A percentile compares a stretch with the other conserved stretches of the same genome.
Conservation (phyloP, 37 sponge, comb jelly and placozoan genomes). For the Agelas oroides region DNA sequence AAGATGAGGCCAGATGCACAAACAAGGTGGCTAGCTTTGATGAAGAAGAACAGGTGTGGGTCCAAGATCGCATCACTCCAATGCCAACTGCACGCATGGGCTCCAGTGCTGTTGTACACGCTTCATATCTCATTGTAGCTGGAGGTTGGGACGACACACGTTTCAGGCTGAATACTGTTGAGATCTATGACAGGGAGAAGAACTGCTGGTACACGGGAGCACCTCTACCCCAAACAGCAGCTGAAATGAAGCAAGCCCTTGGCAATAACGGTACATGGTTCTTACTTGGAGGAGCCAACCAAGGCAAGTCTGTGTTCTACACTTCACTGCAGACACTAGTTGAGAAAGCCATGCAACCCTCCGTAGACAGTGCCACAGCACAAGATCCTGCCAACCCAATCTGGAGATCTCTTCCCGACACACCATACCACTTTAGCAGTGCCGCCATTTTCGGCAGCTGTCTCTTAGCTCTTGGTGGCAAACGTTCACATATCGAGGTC, state of each 20-base stretch:
- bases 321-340: slow-evolving; percentile 30
- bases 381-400: background rate
- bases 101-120: background rate
- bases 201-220: slow-evolving; percentile 7
- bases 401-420: background rate
- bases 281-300: slow-evolving; percentile 36
- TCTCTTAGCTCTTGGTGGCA: slow-evolving; percentile 13
- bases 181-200: slow-evolving; percentile 3
- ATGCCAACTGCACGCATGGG: slow-evolving; percentile 21
- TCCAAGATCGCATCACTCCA: background rate
- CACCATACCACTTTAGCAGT: background rate
- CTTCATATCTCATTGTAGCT: slow-evolving; percentile 18
- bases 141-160: slow-evolving; percentile 10
- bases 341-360: background rate
- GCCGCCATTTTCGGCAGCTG: background rate
- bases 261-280: slow-evolving; percentile 17
- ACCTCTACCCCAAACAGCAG: background rate
- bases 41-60: background rate
- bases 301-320: background rate
- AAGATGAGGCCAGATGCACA: background rate
- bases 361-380: background rate
- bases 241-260: slow-evolving; percentile 29
- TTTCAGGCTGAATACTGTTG: background rate
- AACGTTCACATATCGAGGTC: background rate
- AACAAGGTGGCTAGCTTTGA: background rate